Base-by-base conservation (phyloP, 2,113 vertebrate genomes). In the Aphelocoma coerulescens region DNA sequence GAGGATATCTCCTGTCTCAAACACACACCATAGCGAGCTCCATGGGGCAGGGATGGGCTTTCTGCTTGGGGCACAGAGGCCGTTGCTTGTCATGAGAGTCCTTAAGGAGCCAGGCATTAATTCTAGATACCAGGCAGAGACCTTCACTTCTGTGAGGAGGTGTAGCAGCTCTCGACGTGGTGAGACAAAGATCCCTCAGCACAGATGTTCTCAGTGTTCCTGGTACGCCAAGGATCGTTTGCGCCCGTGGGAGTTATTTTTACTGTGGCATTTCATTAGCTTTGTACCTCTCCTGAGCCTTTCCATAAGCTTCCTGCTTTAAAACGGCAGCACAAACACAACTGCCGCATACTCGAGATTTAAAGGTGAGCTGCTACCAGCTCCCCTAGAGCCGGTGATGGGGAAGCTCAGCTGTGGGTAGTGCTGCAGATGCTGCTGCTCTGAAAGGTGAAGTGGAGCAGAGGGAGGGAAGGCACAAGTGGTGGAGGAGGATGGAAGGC, bases 21-120 rank as follows among this genome's bases (percentile, higher is more conserved):
- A 35, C 27, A 14, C 4, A 28, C 0, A 0, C 27, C 48, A 2
- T 1, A 44, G 49, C 0, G 0, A 73, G 33, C 30, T 33, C 27
- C 4, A 0, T 16, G 24, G 74, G 62, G 52, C 65, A 78, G n/a
- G n/a, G 27, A 23, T 3, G 12, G 6, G 26, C 27, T 82, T 85
- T 55, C 20, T 75, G 30, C 52, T n/a, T 1, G 0, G 19, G 1
- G 1, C 46, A 27, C 21, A 27, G 55, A 44, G 24, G 32, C 17
- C 85, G 24, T 7, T 57, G 23, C 57, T 66, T 16, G 0, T 65
- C 67, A 11, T 0, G 0, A 46, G 41, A 75, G 35, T 20, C 35
- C 8, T 2, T 5, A 24, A 58, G 44, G 44, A 86, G 63, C 68
- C 7, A 17, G 41, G 11, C 3, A 3, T 48, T 57, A 26, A 28